Conservation (phyloP, 2,797 vertebrate species). For the Sternotherus odoratus region DNA sequence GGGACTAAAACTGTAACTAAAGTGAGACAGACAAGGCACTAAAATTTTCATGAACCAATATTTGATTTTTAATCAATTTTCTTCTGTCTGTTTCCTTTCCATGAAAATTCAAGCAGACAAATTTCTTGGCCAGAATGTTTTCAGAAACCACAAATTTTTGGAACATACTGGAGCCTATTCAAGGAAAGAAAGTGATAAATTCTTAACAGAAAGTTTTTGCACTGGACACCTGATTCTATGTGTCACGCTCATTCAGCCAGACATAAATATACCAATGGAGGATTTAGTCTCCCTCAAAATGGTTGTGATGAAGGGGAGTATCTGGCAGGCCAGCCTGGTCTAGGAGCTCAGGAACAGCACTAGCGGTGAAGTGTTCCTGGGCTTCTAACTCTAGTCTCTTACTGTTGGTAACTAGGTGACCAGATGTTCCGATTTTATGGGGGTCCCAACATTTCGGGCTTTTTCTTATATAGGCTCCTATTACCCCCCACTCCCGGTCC, state of each 20-base stretch:
- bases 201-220: constrained; percentile 41
- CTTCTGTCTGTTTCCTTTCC: not conserved
- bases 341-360: not conserved
- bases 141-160: constrained; percentile 27
- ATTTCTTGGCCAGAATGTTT: not conserved
- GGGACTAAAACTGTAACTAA: not conserved
- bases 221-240: not conserved
- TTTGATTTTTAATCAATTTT: not conserved
- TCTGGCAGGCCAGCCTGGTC: not conserved
- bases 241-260: not conserved
- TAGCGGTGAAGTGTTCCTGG: not conserved
- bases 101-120: not conserved
- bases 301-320: not conserved
- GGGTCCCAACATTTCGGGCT: no score
- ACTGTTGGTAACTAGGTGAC: not conserved
- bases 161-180: constrained; percentile 1
- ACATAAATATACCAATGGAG: not conserved
- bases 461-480: no score
- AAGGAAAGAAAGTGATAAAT: constrained; percentile 54
- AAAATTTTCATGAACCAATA: not conserved
- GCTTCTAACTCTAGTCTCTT: not conserved
- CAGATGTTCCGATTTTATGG: no score
- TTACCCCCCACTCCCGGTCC: no score
- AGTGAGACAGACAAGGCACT: not conserved
- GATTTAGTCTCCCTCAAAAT: not conserved